Base-by-base conservation (phyloP, 2,797 vertebrate species). In the Sebastes kiyomatsui region DNA sequence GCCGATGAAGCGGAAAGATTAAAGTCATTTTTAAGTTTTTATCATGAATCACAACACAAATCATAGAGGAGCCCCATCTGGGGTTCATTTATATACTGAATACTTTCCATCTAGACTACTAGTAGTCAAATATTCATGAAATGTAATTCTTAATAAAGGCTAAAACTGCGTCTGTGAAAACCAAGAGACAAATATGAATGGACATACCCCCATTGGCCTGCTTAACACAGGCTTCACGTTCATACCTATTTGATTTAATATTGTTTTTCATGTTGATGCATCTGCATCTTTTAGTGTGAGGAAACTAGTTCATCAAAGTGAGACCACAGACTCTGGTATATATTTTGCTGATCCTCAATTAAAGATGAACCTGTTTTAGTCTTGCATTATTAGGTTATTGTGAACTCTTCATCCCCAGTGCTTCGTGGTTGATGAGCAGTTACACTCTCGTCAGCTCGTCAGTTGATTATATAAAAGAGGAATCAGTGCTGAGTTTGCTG, bases 301-400 rank as follows among this genome's bases (percentile, higher is more conserved):
- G 27, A 74, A 58, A 79, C 58, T 2, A 23, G 20, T 46, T 70
- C 28, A 18, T 16, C 25, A 18, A 59, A 18, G 14, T 59, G 16
- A 74, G 9, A 35, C 38, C 71, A 49, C 59, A 27, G 32, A 12
- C 58, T 58, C 56, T 27, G 56, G 1, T 13, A 18, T 55, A 42
- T 42, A 42, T 42, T 49, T 16, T 11, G 67, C 16, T 59, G 55
- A 72, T 52, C 68, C 35, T 71, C 72, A 49, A 67, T 60, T 67
- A 79, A 73, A 79, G 55, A 49, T 7, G 42, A 49, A 49, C 16
- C 61, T 67, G 38, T 80, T 67, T 73, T 13, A 65, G 22, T 75
- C 67, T 58, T 58, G 28, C 16, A 32, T 60, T 14, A 54, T 60
- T 10, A 54, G 23, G 18, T 56, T 75, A 75, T 70, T 66, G 55